Evolutionary conservation across 1,140 invertebrate species (phyloP).

Genomic region (Psilanteris sp.): DNA sequence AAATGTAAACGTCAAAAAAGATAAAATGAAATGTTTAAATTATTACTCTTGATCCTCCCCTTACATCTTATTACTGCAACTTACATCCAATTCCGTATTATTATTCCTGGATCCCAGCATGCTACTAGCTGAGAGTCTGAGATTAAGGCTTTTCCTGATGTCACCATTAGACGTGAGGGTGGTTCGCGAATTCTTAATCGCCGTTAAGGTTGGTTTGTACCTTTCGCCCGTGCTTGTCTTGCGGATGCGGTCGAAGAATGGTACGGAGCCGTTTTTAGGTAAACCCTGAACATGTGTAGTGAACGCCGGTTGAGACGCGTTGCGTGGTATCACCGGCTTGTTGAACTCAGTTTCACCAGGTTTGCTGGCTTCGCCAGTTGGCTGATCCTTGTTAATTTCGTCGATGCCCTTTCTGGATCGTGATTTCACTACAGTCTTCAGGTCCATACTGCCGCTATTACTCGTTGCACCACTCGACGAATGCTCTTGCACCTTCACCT

Average conservation of each 20-base stretch:
- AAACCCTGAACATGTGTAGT: constrained; percentile 88
- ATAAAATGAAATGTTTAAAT: too few relatives aligned
- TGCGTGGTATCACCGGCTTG: constrained; percentile 84
- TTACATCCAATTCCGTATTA: constrained; percentile 83
- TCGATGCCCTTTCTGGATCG: constrained; percentile 73
- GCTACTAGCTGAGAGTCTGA: constrained; percentile 82
- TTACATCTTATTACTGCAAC: too few relatives aligned
- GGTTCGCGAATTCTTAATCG: constrained; percentile 83
- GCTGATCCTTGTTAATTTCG: constrained; percentile 74
- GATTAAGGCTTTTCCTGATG: constrained; percentile 80
- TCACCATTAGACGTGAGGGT: constrained; percentile 80
- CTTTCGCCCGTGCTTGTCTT: constrained; percentile 89
- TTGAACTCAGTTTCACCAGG: constrained; percentile 74
- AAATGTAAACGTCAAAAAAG: too few relatives aligned
- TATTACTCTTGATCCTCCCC: too few relatives aligned
- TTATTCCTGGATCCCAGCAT: constrained; percentile 83
- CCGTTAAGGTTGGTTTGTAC: constrained; percentile 88
- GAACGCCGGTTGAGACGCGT: constrained; percentile 91
- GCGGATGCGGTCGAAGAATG: constrained; percentile 90
- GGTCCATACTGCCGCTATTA: constrained; percentile 77
- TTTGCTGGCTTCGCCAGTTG: constrained; percentile 55
- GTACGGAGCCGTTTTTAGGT: constrained; percentile 92
- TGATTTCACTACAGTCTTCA: constrained; percentile 73
- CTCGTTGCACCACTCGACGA: constrained; percentile 80
- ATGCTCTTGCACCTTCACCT: constrained; percentile 87